phyloP scores from a whole-genome alignment of 2,797 vertebrate genomes.

The Amphiprion clarkii region DNA sequence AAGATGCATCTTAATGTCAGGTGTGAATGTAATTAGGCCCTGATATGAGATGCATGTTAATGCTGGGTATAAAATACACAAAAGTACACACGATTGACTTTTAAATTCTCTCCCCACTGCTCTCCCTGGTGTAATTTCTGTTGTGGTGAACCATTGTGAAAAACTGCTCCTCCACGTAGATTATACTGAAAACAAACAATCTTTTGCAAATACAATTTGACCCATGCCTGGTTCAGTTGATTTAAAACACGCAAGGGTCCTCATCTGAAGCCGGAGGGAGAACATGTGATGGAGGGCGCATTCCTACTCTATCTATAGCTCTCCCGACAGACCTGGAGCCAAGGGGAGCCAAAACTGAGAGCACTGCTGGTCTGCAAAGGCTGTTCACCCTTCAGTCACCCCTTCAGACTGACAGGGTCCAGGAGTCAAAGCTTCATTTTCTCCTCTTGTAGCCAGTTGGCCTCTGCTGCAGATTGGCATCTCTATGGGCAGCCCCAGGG shows the following conservation, averaged over 20 bases:
- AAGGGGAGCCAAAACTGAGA: slow-evolving; percentile 30
- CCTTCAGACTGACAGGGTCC: slow-evolving; percentile 59
- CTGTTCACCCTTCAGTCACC: slow-evolving; percentile 59
- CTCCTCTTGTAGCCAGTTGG: slow-evolving; percentile 36
- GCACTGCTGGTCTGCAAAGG: slow-evolving; percentile 41
- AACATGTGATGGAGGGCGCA: slow-evolving; percentile 34
- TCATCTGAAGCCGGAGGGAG: slow-evolving; percentile 19
- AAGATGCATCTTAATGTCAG: slow-evolving; percentile 48
- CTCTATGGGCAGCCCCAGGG: slow-evolving; percentile 58
- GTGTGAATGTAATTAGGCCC: slow-evolving; percentile 52
- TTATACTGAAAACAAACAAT: slow-evolving; percentile 35
- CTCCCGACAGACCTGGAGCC: slow-evolving; percentile 13
- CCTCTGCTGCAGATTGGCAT: slow-evolving; percentile 60
- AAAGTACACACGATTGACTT: slow-evolving; percentile 52
- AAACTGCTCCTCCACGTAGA: slow-evolving; percentile 1
- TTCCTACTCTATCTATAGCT: slow-evolving; percentile 30
- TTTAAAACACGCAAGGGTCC: slow-evolving; percentile 28
- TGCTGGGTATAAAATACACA: slow-evolving; percentile 34
- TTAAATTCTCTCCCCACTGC: slow-evolving; percentile 36
- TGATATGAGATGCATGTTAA: slow-evolving; percentile 47
- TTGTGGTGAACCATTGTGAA: slow-evolving; percentile 8
- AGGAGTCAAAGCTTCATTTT: slow-evolving; percentile 60
- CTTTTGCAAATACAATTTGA: slow-evolving; percentile 35
- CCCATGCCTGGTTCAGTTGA: slow-evolving; percentile 25
- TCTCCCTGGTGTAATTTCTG: slow-evolving; percentile 28